phyloP scores from a whole-genome alignment of 2,113 vertebrate genomes.

The Apteryx owenii region DNA sequence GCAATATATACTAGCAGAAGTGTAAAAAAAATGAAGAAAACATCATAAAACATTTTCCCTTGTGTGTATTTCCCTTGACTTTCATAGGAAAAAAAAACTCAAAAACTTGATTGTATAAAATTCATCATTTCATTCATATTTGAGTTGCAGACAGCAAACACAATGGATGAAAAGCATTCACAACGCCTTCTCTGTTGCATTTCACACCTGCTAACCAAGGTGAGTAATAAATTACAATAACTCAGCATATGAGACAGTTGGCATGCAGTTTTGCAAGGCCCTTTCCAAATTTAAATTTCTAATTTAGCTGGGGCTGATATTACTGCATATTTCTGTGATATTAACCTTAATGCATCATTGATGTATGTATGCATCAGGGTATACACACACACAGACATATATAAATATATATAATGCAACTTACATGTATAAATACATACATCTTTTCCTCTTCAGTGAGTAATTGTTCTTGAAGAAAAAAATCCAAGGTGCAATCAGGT shows the following conservation, averaged over 20 bases:
- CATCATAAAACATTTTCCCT: neutral
- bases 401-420: neutral
- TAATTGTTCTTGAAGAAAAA: neutral
- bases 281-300: neutral
- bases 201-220: conserved; percentile 24
- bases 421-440: accelerated
- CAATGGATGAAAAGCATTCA: conserved; percentile 28
- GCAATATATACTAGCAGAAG: neutral
- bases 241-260: neutral
- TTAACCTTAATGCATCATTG: neutral
- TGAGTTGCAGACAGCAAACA: conserved; percentile 1
- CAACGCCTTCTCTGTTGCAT: neutral
- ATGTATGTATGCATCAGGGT: neutral
- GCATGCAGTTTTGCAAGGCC: neutral
- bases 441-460: neutral
- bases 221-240: neutral
- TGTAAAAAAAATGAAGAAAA: neutral
- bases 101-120: neutral
- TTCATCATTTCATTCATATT: neutral
- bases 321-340: neutral
- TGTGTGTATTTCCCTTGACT: neutral
- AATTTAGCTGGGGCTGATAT: neutral
- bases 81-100: neutral
- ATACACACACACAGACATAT: neutral
- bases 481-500: neutral